These are phyloP conservation scores for Periophthalmodon schlosseri DNA, from an alignment of 2,113 vertebrate genomes.

Conservation along the genomic window DNA sequence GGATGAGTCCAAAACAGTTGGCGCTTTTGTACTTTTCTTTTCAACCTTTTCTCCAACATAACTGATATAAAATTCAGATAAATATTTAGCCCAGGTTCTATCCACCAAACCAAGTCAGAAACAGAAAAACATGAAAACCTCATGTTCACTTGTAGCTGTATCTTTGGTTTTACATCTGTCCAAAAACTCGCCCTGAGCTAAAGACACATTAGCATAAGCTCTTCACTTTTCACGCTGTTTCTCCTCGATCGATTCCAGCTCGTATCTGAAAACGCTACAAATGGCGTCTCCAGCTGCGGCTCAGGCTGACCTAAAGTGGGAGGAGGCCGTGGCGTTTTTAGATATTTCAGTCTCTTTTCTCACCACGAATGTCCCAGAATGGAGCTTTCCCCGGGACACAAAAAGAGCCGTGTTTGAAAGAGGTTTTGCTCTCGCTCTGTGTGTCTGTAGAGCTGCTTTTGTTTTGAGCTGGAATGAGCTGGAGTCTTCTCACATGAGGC, in stretches of 20 bases:
- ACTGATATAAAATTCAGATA: too few relatives aligned
- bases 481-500: too few relatives aligned
- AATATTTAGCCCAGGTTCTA: too few relatives aligned
- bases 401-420: conserved; percentile 25
- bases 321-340: conserved; percentile 11
- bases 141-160: too few relatives aligned
- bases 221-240: not conserved
- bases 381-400: conserved; percentile 32
- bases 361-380: conserved; percentile 27
- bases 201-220: not conserved
- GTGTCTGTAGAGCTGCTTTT: not conserved
- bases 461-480: too few relatives aligned
- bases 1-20: too few relatives aligned
- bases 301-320: conserved; percentile 46
- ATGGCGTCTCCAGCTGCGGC: conserved; percentile 26
- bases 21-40: too few relatives aligned
- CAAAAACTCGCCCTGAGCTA: not conserved
- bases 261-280: conserved; percentile 16
- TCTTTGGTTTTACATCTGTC: conserved; percentile 24
- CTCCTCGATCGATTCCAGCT: not conserved
- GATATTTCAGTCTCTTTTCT: conserved; percentile 6
- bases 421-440: conserved; percentile 17
- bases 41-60: too few relatives aligned
- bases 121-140: too few relatives aligned
- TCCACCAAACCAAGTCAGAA: too few relatives aligned